These are phyloP conservation scores for Lethrus apterus DNA, from an alignment of 1,140 invertebrate genomes.

Conservation along the genomic window DNA sequence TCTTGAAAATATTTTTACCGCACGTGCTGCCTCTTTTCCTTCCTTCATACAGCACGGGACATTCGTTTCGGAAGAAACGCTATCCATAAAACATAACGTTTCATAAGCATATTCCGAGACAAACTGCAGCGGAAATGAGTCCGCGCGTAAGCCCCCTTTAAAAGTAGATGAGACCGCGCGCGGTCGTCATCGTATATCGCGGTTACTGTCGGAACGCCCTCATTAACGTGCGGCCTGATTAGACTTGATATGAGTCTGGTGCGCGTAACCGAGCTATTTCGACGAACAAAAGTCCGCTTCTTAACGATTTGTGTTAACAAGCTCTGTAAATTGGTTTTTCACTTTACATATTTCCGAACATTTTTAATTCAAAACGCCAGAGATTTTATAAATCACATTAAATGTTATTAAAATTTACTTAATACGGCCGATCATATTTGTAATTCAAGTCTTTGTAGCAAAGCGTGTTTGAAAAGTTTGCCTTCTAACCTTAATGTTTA, in stretches of 20 bases:
- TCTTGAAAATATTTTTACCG: too few species aligned
- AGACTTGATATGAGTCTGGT: conserved; percentile 19
- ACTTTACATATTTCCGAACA: too few species aligned
- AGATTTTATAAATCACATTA: too few species aligned
- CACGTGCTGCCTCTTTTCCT: too few species aligned
- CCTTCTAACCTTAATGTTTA: too few species aligned
- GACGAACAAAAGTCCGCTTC: conserved; percentile 10
- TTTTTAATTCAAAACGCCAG: too few species aligned
- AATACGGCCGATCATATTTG: too few species aligned
- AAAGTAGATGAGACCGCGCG: conserved; percentile 18
- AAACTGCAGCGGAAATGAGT: conserved; percentile 23
- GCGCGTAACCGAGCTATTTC: conserved; percentile 3
- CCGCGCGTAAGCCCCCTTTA: conserved; percentile 12
- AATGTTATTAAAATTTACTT: too few species aligned
- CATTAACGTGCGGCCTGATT: conserved; percentile 19
- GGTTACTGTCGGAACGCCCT: conserved; percentile 12
- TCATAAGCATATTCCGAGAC: conserved; percentile 27
- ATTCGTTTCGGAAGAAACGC: conserved; percentile 19
- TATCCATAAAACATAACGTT: conserved; percentile 26
- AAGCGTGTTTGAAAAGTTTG: too few species aligned
- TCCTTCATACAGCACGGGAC: too few species aligned
- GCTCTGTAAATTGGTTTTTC: conserved; percentile 16
- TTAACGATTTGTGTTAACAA: conserved; percentile 24
- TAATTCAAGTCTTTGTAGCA: too few species aligned
- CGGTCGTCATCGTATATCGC: conserved; percentile 19